These are phyloP conservation scores for Cryptops parisi DNA, from an alignment of 2,888 invertebrate species.

Conservation along the genomic window DNA sequence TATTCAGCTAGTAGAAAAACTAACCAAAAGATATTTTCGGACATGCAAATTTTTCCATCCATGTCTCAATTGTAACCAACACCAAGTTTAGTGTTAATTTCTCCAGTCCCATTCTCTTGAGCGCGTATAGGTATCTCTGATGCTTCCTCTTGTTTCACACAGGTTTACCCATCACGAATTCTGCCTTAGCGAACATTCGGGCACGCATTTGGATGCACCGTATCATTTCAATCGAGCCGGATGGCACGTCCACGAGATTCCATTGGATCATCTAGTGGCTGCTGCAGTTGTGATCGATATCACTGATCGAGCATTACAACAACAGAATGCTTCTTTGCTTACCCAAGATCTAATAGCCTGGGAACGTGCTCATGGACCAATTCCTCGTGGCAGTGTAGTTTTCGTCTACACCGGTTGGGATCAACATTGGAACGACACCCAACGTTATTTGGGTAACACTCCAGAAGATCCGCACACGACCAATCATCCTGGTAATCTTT, in stretches of 20 bases:
- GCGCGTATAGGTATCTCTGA: no score
- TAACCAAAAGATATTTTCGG: no score
- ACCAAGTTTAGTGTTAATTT: no score
- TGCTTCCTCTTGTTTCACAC: no score
- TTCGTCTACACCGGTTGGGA: constrained; percentile 1
- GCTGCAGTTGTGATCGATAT: constrained; percentile 1
- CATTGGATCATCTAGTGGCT: background rate
- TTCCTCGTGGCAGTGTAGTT: background rate
- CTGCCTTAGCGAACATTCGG: background rate
- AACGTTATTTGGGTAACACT: background rate
- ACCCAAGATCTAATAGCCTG: background rate
- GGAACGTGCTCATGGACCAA: background rate
- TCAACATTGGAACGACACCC: background rate
- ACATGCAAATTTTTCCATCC: no score
- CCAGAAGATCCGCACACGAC: no score
- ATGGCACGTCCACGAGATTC: background rate
- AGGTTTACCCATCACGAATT: background rate
- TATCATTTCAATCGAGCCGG: constrained; percentile 5
- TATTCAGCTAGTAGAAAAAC: no score
- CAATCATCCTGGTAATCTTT: no score
- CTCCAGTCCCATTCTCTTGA: no score
- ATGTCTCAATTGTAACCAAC: no score
- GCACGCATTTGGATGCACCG: constrained; percentile 3
- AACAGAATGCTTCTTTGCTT: background rate
- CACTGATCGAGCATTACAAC: background rate